Evolutionary conservation across 2,888 invertebrate genomes (phyloP).

Genomic region (Noctua pronuba): DNA sequence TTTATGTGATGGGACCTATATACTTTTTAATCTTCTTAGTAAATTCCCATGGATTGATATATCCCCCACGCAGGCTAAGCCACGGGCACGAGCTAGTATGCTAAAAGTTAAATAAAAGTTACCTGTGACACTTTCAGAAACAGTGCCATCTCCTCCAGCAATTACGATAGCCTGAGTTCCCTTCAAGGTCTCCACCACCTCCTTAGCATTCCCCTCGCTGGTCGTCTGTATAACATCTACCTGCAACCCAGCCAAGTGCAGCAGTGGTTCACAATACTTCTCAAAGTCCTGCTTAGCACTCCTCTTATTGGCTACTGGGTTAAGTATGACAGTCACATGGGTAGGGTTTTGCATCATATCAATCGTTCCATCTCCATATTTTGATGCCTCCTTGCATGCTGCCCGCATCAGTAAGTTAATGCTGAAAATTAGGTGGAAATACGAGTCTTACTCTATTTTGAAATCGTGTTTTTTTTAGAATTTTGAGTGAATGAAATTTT

Average conservation of each 20-base stretch:
- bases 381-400: slow-evolving; percentile 94
- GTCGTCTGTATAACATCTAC: slow-evolving; percentile 93
- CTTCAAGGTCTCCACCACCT: slow-evolving; percentile 93
- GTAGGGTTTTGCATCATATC: slow-evolving; percentile 91
- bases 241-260: slow-evolving; percentile 97
- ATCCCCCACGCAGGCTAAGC: too few relatives aligned
- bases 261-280: slow-evolving; percentile 97
- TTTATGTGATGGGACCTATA: too few relatives aligned
- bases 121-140: slow-evolving; percentile 96
- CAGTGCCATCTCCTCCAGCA: slow-evolving; percentile 98
- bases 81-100: too few relatives aligned
- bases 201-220: slow-evolving; percentile 96
- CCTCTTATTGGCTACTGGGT: slow-evolving; percentile 97
- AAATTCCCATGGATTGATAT: too few relatives aligned
- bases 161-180: slow-evolving; percentile 96
- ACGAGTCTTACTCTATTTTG: background rate
- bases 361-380: slow-evolving; percentile 92
- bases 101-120: slow-evolving; percentile 16
- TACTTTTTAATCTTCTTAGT: too few relatives aligned
- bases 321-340: slow-evolving; percentile 96
- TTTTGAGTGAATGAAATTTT: background rate
- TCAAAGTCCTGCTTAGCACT: slow-evolving; percentile 93
- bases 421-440: slow-evolving; percentile 84
- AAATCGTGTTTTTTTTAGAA: background rate
- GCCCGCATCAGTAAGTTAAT: slow-evolving; percentile 94